Base-by-base conservation (phyloP, 53 echinoderm and acorn worm genomes). In the Temnopleurus reevesii region DNA sequence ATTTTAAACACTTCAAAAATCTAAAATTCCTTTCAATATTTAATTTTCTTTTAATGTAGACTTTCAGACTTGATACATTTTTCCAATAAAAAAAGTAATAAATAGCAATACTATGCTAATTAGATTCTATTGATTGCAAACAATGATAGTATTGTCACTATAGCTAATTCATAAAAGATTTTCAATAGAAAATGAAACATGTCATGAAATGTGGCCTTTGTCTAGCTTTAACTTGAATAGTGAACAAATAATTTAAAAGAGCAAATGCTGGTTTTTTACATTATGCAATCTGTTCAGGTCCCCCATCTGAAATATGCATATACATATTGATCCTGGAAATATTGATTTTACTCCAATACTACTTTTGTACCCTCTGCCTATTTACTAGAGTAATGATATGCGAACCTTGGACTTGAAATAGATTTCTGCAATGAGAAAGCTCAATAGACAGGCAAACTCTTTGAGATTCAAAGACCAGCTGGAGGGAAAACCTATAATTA, bases 351-450 rank as follows among this genome's bases (percentile, higher is more conserved):
- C 36, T n/a, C 12, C 63, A 63, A 33, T 34, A 31, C 63, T 63
- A 41, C 41, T 34, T 56, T 71, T 38, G 71, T 38, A 71, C 71
- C 21, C 43, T 7, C 71, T 71, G 71, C 35, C 21, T 71, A 41
- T 71, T 71, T 71, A 41, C 71, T 41, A 71, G 8, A 71, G 71
- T 38, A 71, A 71, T 71, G 19, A 71, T 41, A 71, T 41, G 41
- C 41, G 71, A 71, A 71, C 71, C 71, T 71, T 71, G 71, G 71
- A 71, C 71, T 71, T 71, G 38, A 71, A 71, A 63, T 63, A 18
- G 63, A 2, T 63, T 63, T 30, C 15, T 13, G 24, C 30, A 63
- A 63, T 31, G 17, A 71, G 41, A 38, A 71, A 36, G 36, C n/a
- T 71, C n/a, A 0, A 41, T 41, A 21, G 4, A 71, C 35, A 21